Base-by-base conservation (phyloP, 2,113 vertebrate genomes). In the Stigmatopora nigra region DNA sequence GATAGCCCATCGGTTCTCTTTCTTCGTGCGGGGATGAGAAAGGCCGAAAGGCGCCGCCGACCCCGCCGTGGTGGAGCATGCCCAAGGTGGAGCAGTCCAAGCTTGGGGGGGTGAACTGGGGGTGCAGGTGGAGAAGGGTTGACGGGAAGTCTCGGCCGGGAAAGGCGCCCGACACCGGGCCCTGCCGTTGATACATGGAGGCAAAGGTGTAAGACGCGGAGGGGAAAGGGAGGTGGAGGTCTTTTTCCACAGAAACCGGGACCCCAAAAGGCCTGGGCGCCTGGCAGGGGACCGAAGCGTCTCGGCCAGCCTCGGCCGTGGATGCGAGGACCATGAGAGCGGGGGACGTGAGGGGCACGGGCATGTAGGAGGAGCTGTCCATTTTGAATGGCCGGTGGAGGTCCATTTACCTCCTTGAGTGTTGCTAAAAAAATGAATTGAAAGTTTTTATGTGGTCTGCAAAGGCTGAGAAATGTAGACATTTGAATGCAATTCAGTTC, bases 321-420 rank as follows among this genome's bases (percentile, higher is more conserved):
- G 96, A 98, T 3, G 96, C 96, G 0, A 99, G 91, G 73, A 99
- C 97, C 97, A 99, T 99, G 75, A 99, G 88, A 11, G 96, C 94
- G 1, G 97, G 97, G 71, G 97, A 98, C 41, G 96, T 93, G 89
- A 99, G 90, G 0, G 94, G 94, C 78, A 94, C 92, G 63, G 95
- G 95, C 80, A 99, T 91, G 74, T 98, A 99, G 83, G 96, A 93
- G 77, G 96, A 92, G 90, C 93, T 97, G 91, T 99, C 97, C 95
- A 99, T 97, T 92, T 97, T 98, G 91, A 99, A 99, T 77, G 97
- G 93, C 83, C 95, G 94, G 90, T 98, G 97, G 89, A 99, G 95
- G 93, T 99, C 96, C 97, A 99, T 99, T 73, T 72, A 87, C 90
- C 90, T 81, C 82, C 77, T 56, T 68, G 16, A 71, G 87, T 87